Base-by-base conservation (phyloP, 2,797 vertebrate species). In the Pachyuromys duprasi region DNA sequence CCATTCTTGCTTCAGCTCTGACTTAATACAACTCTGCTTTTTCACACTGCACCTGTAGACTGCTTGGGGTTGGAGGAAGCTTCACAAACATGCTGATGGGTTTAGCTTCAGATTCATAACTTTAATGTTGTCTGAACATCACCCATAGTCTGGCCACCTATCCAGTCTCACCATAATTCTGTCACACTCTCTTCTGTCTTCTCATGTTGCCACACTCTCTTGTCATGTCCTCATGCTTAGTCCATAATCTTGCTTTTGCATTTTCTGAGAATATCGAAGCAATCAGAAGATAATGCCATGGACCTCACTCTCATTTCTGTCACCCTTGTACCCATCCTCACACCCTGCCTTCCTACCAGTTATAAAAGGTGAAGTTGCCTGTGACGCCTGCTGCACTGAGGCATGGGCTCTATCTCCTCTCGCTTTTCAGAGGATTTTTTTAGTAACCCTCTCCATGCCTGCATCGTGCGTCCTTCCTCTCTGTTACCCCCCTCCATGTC, bases 91-190 rank as follows among this genome's bases (percentile, higher is more conserved):
- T 8, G 22, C 67, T 55, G 3, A 69, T 18, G 31, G 28, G 49
- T 36, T 70, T 78, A 49, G 57, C 39, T 94, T 97, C 42, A 49
- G 53, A 86, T 79, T 90, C 42, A 80, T 24, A 63, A 33, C 36
- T 15, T 33, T 49, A 53, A 31, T 57, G 8, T 45, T 72, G 36
- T 88, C 15, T 67, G 76, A 53, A 17, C 39, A 42, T 83, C n/a
- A 55, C 9, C 76, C 17, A 11, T 18, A 36, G 26, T 26, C 53
- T 11, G 81, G 65, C 57, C 76, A 70, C 31, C n/a, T 49, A 33
- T 39, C 14, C 31, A 11, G 15, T 62, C 36, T 62, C 57, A 82
- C 8, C 22, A 36, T 28, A 1, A 42, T 57, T 42, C 55, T 39
- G 15, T 79, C 49, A 36, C 76, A 31, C 15, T 26, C 69, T 45